Base-by-base conservation (phyloP, 2,888 invertebrate species). In the Halictus quadricinctus region DNA sequence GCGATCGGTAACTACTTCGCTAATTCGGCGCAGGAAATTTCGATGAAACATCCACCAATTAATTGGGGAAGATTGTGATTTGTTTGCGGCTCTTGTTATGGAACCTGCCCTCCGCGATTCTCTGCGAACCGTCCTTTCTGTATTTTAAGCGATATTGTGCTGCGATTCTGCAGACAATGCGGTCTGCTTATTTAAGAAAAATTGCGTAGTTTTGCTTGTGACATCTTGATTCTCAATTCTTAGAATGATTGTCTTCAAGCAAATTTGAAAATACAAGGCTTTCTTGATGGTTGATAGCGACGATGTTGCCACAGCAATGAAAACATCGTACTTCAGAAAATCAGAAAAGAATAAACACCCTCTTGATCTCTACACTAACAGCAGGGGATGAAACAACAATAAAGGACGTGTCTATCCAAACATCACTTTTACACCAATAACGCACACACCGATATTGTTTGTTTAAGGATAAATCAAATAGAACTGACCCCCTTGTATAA, bases 1-100 rank as follows among this genome's bases (percentile, higher is more conserved):
- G 82, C 87, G 82, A 86, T 86, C 86, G 79, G 81, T 84, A 84
- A 88, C 79, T 80, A 88, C 81, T 84, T 86, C 88, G 82, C 80
- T 89, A 89, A 89, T 89, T 89, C 88, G 83, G 72, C 48, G 66
- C n/a, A 50, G 76, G 85, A 72, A 74, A 75, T 80, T 36, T 76
- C 72, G 72, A 41, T 46, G 70, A 29, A 76, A 76, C 83, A 66
- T 41, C 64, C 36, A 36, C 43, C 64, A 72, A 66, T 79, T 84
- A 84, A 84, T 84, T 84, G 79, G 79, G 29, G 70, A 46, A 54
- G 69, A 73, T 60, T 46, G 64, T 75, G 84, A 84, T 79, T 84
- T 60, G 83, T 41, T 72, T 72, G 83, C 43, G 46, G 43, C 69
- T 41, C 36, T 69, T 69, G 69, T 69, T n/a, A 69, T 29, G 29